These are phyloP conservation scores for Drosophila falleni DNA, from an alignment of 2,888 invertebrate species.

Conservation along the genomic window DNA sequence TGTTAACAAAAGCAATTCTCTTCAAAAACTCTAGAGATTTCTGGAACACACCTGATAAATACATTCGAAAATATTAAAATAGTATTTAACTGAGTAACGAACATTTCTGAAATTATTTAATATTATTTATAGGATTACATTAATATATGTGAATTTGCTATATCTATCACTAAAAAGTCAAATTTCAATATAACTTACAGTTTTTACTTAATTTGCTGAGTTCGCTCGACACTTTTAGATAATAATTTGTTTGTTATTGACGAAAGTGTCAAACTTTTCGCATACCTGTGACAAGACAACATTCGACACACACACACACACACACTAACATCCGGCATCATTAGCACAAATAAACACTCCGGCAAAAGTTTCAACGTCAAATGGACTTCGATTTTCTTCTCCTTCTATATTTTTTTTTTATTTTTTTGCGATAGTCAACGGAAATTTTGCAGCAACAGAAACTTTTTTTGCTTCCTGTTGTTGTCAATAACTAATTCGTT, in stretches of 20 bases:
- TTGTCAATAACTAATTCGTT: slow-evolving; percentile 81
- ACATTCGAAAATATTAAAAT: too few species aligned
- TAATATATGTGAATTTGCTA: background rate
- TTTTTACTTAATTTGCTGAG: background rate
- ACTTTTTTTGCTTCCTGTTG: slow-evolving; percentile 77
- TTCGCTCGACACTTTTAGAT: slow-evolving; percentile 3
- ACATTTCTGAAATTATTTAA: background rate
- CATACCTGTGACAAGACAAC: slow-evolving; percentile 41
- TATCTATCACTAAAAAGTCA: background rate
- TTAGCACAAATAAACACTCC: slow-evolving; percentile 57
- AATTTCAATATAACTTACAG: background rate
- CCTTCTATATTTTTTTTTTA: background rate
- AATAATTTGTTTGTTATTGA: slow-evolving; percentile 57
- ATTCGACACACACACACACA: slow-evolving; percentile 8
- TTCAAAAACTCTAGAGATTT: too few species aligned
- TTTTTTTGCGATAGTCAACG: slow-evolving; percentile 61
- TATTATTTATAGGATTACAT: background rate
- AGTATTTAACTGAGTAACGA: too few species aligned
- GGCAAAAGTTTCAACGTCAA: slow-evolving; percentile 35
- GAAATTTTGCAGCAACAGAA: slow-evolving; percentile 73
- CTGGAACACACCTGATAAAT: too few species aligned
- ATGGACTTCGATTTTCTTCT: slow-evolving; percentile 43
- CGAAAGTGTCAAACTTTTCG: slow-evolving; percentile 64
- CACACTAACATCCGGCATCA: slow-evolving; percentile 44
- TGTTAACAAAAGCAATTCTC: too few species aligned